Percentiles rank a stretch among this genome's conserved stretches.
Evolutionary conservation across 2,888 invertebrate genomes (phyloP).

Genomic region (Nomada hirtipes): DNA sequence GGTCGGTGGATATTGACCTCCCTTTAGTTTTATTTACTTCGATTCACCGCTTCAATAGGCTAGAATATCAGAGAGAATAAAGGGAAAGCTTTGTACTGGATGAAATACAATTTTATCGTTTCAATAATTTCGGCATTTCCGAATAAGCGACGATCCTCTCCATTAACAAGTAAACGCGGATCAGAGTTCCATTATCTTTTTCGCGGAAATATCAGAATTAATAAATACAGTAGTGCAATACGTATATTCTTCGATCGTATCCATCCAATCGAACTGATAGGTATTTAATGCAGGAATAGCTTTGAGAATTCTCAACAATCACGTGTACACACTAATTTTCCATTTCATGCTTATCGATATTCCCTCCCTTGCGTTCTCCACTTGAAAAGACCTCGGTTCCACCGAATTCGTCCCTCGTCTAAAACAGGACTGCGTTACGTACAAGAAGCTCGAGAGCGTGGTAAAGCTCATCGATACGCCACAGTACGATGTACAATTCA

Average conservation of each 20-base stretch:
- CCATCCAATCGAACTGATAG: not conserved
- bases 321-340: too few species aligned
- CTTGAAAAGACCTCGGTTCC: too few species aligned
- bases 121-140: not conserved
- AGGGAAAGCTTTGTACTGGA: not conserved
- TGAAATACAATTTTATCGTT: conserved; percentile 3
- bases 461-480: too few species aligned
- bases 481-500: too few species aligned
- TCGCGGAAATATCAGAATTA: too few species aligned
- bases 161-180: conserved; percentile 8
- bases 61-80: not conserved
- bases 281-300: too few species aligned
- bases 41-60: not conserved
- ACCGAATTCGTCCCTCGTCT: too few species aligned
- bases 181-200: not conserved
- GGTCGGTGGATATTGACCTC: not conserved
- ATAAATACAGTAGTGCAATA: too few species aligned
- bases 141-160: not conserved
- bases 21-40: not conserved
- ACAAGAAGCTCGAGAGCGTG: too few species aligned
- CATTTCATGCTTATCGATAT: not conserved
- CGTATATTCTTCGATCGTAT: conserved; percentile 1
- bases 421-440: too few species aligned
- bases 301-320: too few species aligned
- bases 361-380: not conserved